Conservation (phyloP, 2,113 vertebrate genomes). For the Lynx canadensis region DNA sequence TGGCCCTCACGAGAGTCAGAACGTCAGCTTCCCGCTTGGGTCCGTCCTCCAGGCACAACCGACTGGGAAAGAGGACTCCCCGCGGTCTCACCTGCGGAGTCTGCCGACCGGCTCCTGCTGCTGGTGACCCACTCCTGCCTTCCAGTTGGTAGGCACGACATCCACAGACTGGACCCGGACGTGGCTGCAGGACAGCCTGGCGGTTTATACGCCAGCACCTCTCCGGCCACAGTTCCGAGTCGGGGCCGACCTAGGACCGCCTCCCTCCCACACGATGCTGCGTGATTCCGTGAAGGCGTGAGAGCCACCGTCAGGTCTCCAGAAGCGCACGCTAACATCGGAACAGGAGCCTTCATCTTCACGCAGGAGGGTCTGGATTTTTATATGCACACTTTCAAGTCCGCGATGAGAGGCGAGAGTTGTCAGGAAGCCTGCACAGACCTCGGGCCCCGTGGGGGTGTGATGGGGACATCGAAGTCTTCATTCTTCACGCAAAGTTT, state of each 20-base stretch:
- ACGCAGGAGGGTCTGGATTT: not conserved
- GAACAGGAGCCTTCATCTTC: not conserved
- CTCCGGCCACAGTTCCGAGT: not conserved
- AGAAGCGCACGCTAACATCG: not conserved
- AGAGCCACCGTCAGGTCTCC: not conserved
- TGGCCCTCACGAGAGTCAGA: not conserved
- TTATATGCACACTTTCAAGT: not conserved
- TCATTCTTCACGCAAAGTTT: not conserved
- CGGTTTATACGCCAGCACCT: not conserved
- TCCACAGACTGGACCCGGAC: not conserved
- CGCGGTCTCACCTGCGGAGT: accelerated
- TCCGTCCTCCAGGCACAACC: not conserved
- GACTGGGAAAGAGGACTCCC: not conserved
- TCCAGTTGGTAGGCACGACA: not conserved
- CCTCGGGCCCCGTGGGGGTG: not conserved
- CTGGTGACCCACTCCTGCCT: not conserved
- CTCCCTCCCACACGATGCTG: not conserved
- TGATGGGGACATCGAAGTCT: not conserved
- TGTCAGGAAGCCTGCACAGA: not conserved
- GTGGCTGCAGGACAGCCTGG: not conserved
- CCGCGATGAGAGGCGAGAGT: not conserved
- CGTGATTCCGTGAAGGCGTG: not conserved
- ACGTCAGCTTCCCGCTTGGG: not conserved
- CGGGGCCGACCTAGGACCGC: not conserved
- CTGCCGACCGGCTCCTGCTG: not conserved